These are phyloP conservation scores for Hemithea aestivaria DNA, from an alignment of 2,888 invertebrate genomes.

Conservation along the genomic window DNA sequence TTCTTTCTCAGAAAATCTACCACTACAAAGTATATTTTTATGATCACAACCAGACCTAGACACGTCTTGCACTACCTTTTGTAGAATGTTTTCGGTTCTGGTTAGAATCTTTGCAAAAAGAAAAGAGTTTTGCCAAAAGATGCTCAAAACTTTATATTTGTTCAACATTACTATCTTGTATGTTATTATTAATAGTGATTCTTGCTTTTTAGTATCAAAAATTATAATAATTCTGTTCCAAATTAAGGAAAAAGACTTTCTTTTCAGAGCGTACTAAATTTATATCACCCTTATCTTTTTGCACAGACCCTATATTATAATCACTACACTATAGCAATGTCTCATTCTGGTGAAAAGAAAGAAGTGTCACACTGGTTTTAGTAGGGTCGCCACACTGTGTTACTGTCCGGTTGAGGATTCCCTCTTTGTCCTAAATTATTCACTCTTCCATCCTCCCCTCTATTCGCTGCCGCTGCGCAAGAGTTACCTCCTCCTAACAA, in stretches of 20 bases:
- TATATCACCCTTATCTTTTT: no score
- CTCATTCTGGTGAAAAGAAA: conserved; percentile 31
- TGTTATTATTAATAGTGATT: no score
- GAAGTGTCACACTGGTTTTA: conserved; percentile 57
- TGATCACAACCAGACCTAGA: conserved; percentile 8
- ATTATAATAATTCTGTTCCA: no score
- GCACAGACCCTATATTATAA: no score
- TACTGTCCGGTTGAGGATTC: conserved; percentile 81
- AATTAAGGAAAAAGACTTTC: no score
- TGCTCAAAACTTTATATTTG: no score
- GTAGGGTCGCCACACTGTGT: conserved; percentile 89
- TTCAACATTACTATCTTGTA: no score
- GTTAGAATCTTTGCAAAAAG: conserved; percentile 1
- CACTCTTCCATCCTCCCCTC: conserved; percentile 79
- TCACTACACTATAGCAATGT: conserved; percentile 18
- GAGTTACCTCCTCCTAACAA: conserved; percentile 78
- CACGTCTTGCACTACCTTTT: neutral
- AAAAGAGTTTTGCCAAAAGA: no score
- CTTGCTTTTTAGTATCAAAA: no score
- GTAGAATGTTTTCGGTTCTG: no score
- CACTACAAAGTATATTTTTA: conserved; percentile 15
- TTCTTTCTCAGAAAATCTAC: conserved; percentile 31
- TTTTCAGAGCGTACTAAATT: no score
- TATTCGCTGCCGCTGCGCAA: conserved; percentile 79
- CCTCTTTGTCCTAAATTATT: conserved; percentile 77